Evolutionary conservation across 2,113 vertebrate species (phyloP), one percentile per base, ranked within the genome.

Genomic region (Emydura subglobosa): DNA sequence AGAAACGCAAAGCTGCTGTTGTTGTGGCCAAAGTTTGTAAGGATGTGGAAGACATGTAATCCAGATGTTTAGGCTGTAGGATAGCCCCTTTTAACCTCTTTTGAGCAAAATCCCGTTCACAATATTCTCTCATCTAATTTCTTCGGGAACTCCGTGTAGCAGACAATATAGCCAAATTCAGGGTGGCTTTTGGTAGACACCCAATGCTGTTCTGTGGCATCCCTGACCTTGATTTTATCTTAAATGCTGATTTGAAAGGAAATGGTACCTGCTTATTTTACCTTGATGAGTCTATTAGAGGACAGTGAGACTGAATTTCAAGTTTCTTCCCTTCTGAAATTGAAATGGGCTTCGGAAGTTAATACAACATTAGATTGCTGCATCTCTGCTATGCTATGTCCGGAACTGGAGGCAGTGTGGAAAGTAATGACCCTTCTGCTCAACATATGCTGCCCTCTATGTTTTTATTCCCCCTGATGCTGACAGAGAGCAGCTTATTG

Each of bases 381-480:
- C n/a, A 74, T 65, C 27, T 7, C 7, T 25, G 25, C 91, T 61
- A 82, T 34, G 49, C 89, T 61, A n/a, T 22, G 31, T 49, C 6
- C 0, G 5, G 4, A 42, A 39, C 44, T 79, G 1, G 2, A 1
- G 74, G 42, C 74, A 16, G 13, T 14, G 49, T 83, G 92, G 6
- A 47, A n/a, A 51, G 3, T 0, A 0, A 55, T 9, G 51, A 90
- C 61, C 50, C 42, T 8, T 83, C 34, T 61, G 74, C 34, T 29
- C 53, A 42, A 25, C 81, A 29, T 39, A n/a, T 42, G 44, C 79
- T 86, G 65, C 22, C 10, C 11, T 2, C 42, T 16, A 2, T 22
- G 0, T 1, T 3, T 27, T 19, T 65, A 3, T 87, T 34, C 76
- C 25, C 76, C 53, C 51, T n/a, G 1, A 42, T 0, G 0, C 88